Base-by-base conservation (phyloP, 2,113 vertebrate species). In the Mesitornis unicolor region DNA sequence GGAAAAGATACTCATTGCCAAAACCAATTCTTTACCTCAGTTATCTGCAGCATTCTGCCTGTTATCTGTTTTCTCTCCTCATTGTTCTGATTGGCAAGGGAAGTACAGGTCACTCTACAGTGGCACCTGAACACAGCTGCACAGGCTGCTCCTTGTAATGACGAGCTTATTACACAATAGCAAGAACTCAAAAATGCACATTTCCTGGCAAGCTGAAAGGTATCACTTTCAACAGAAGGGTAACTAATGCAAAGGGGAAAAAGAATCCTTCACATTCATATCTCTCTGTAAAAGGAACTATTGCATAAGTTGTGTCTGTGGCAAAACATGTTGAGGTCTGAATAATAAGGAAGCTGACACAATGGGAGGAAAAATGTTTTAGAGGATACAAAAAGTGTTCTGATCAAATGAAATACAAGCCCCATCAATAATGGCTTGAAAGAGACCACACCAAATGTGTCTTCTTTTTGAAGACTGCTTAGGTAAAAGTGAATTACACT, bases 81-180 rank as follows among this genome's bases (percentile, higher is more conserved):
- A 97, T 97, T 97, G 91, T 97, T 97, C 84, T 96, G 68, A 81
- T 57, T 97, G 96, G 83, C 84, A 95, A 65, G 94, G 96, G 96
- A 97, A 98, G 93, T 77, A 43, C 28, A 84, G 84, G 95, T 95
- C 94, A 98, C 35, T 79, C 77, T 88, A 89, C 92, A 93, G 5
- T 35, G 85, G 53, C 89, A 95, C 91, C 92, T 87, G 95, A 90
- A 33, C 48, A 64, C 83, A 94, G 90, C 91, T 97, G 95, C 95
- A 87, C 92, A 85, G 76, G 75, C 57, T 43, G 56, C 88, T 92
- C 91, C 86, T 90, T 88, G 76, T 38, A 82, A 83, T 92, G 89
- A 63, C 2, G 18, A 90, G 48, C 45, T 94, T 78, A 84, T 84
- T 93, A 82, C 78, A 96, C 88, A 98, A 97, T 50, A 90, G 78